phyloP scores from a whole-genome alignment of 2,113 vertebrate species.

The Cairina moschata region DNA sequence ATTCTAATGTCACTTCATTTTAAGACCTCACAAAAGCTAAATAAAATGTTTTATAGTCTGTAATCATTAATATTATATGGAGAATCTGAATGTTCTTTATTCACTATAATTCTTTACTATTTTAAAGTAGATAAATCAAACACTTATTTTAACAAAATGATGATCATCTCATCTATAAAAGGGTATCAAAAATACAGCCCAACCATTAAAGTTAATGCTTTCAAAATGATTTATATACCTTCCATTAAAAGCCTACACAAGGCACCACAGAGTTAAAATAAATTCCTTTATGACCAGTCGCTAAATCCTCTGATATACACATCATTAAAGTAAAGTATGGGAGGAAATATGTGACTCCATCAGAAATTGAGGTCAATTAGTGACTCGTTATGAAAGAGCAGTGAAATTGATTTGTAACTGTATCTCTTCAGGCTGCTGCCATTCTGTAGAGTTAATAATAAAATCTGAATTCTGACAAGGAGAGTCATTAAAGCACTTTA shows the following conservation, averaged over 20 bases:
- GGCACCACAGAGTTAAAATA: constrained; percentile 68
- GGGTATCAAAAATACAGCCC: constrained; percentile 28
- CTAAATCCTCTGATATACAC: constrained; percentile 68
- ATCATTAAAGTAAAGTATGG: constrained; percentile 72
- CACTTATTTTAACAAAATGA: constrained; percentile 35
- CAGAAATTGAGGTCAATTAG: constrained; percentile 82
- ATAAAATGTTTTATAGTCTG: neutral
- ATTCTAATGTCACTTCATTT: neutral
- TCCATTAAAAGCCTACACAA: constrained; percentile 36
- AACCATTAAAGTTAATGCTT: constrained; percentile 38
- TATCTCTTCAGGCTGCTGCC: constrained; percentile 69
- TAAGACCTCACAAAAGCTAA: neutral
- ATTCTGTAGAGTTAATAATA: constrained; percentile 78
- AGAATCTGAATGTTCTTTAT: neutral
- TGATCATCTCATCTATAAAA: constrained; percentile 44
- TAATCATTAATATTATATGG: neutral
- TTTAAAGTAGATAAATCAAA: constrained; percentile 37
- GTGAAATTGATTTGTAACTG: constrained; percentile 80
- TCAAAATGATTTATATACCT: constrained; percentile 54
- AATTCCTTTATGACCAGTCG: constrained; percentile 48
- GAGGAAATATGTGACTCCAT: constrained; percentile 71
- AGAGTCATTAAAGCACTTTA: constrained; percentile 76
- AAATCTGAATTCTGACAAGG: constrained; percentile 79
- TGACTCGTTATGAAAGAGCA: constrained; percentile 71
- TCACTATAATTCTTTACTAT: neutral